Percentiles rank a stretch among this genome's conserved stretches.
These are phyloP conservation scores for Euproctis similis DNA, from an alignment of 2,888 invertebrate genomes.

Conservation along the genomic window DNA sequence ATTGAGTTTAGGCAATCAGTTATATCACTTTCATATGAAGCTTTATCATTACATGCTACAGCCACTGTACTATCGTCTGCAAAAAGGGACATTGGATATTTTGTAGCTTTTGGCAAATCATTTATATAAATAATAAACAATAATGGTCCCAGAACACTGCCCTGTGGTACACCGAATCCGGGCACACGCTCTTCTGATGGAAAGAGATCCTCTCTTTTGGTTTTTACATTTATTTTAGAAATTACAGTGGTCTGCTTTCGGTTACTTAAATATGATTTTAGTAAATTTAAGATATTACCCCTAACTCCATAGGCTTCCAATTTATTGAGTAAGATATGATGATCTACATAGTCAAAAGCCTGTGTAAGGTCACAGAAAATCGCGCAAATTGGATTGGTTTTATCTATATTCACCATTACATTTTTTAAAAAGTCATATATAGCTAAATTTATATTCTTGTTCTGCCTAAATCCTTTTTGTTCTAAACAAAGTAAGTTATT, in stretches of 20 bases:
- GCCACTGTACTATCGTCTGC: background rate
- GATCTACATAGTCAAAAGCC: background rate
- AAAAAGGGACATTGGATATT: background rate
- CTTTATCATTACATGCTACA: background rate
- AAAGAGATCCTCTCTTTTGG: background rate
- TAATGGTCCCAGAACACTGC: conserved; percentile 1
- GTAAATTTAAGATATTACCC: no score
- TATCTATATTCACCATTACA: background rate
- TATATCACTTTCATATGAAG: background rate
- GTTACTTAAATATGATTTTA: background rate
- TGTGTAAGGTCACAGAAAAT: background rate
- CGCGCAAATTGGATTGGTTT: background rate
- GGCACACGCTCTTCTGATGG: background rate
- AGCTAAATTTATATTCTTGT: background rate
- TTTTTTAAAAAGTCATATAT: background rate
- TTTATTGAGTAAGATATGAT: no score
- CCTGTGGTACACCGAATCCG: conserved; percentile 1
- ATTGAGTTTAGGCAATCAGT: background rate
- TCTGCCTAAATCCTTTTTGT: no score
- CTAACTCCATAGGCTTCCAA: no score
- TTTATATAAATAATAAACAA: conserved; percentile 1
- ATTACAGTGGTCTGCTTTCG: background rate
- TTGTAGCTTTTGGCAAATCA: background rate
- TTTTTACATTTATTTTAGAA: background rate
- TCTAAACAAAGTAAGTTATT: no score